These are phyloP conservation scores for Drosophila kanapiae DNA, from an alignment of 1,140 invertebrate species.

Conservation along the genomic window DNA sequence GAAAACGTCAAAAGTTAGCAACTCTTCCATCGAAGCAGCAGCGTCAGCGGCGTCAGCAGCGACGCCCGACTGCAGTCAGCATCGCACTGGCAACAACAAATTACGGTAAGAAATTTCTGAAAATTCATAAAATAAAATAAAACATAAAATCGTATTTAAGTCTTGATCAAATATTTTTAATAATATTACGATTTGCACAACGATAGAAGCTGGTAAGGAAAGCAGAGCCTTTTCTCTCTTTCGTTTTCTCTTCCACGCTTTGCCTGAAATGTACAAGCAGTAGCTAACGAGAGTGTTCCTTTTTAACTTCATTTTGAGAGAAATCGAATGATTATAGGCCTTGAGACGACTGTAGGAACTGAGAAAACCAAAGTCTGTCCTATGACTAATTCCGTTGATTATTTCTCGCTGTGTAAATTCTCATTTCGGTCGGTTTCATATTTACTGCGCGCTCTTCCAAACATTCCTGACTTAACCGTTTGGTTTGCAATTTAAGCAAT, in stretches of 20 bases:
- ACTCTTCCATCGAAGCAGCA: constrained; percentile 41
- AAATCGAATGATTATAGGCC: neutral
- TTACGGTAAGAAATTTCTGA: constrained; percentile 57
- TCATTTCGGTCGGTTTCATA: constrained; percentile 1
- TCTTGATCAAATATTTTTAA: neutral
- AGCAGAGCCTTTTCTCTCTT: neutral
- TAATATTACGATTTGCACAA: no score
- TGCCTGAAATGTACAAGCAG: neutral
- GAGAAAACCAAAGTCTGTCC: neutral
- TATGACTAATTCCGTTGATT: neutral
- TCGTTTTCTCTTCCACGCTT: neutral
- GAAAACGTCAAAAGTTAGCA: constrained; percentile 40
- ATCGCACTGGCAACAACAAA: constrained; percentile 63
- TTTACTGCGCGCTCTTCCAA: constrained; percentile 4
- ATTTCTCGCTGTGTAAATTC: neutral
- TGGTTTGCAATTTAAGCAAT: constrained; percentile 54
- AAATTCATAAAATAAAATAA: neutral
- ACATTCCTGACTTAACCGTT: constrained; percentile 41
- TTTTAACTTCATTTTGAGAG: neutral
- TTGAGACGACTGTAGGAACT: neutral
- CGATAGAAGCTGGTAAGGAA: no score
- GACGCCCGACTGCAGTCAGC: constrained; percentile 64
- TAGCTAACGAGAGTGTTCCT: neutral
- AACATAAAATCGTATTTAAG: neutral
- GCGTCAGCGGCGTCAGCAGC: constrained; percentile 51